Base-by-base conservation (phyloP, 2,797 vertebrate species). In the Melanotaenia parkinsoni region DNA sequence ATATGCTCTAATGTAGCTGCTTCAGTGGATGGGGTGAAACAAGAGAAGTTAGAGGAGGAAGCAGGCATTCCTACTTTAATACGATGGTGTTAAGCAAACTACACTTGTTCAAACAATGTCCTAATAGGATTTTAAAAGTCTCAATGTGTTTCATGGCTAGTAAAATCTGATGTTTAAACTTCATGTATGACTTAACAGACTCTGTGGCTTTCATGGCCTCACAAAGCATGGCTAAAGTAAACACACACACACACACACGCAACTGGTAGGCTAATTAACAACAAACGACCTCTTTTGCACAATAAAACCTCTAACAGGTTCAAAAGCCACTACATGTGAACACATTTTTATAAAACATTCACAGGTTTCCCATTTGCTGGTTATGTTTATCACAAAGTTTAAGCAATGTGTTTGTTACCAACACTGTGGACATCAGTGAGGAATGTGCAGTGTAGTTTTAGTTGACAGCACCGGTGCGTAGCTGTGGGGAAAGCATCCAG, bases 401-500 rank as follows among this genome's bases (percentile, higher is more conserved):
- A 51, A 62, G 64, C 37, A 32, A 22, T 59, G 40, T 32, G 9
- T 72, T 63, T 54, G 79, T 78, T 60, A 63, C 54, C 35, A 35
- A 76, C 70, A 40, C 58, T 50, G 77, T 7, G 24, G 75, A 85
- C 83, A 58, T 70, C 53, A 11, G 71, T 12, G 45, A 76, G 77
- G 83, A 85, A 85, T 83, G 89, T 24, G 65, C 35, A 13, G 67
- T 38, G 16, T 53, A 35, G 50, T 62, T 80, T 64, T 2, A 58
- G 78, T 45, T 56, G 83, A 86, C 78, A 53, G 76, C 67, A 16
- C 32, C 20, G 45, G 63, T 67, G 77, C 72, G 83, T 67, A 79
- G 69, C 26, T 79, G 88, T 86, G 86, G 81, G 85, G 80, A 87
- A 76, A 86, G 76, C 64, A 79, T 75, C 74, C 79, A 40, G 54